Conservation (phyloP, 1,140 invertebrate genomes). For the Oedothorax gibbosus region DNA sequence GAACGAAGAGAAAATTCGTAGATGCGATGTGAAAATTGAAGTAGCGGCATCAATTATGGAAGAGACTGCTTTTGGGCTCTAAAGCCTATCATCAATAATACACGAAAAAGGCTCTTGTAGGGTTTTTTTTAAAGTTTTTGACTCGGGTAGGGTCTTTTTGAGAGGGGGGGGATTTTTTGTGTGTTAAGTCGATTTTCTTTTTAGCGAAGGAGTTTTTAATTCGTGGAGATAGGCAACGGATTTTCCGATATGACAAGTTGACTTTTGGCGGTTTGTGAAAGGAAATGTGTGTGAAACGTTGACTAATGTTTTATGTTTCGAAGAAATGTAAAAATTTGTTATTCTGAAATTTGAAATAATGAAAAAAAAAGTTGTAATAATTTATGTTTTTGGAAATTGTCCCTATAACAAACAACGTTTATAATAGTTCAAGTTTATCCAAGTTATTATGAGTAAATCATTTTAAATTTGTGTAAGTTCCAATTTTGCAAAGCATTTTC, state of each 20-base stretch:
- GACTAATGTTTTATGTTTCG: no score
- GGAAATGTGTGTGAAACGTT: no score
- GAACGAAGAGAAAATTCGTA: slow-evolving; percentile 29
- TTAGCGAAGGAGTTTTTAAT: slow-evolving; percentile 21
- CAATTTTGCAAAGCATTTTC: no score
- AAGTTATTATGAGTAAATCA: no score
- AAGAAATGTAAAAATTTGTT: no score
- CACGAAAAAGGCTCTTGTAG: slow-evolving; percentile 19
- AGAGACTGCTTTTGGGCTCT: slow-evolving; percentile 12
- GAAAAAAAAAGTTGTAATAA: no score
- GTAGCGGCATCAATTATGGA: slow-evolving; percentile 52
- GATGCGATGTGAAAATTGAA: slow-evolving; percentile 49
- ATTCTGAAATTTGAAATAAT: no score
- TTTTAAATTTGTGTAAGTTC: no score
- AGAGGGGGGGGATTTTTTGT: neutral
- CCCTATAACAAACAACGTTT: no score
- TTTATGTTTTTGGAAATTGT: no score
- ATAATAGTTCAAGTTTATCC: no score
- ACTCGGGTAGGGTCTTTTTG: neutral
- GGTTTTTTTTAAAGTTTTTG: slow-evolving; percentile 3
- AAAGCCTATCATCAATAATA: slow-evolving; percentile 49
- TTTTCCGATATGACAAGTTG: slow-evolving; percentile 36
- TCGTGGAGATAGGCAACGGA: slow-evolving; percentile 12
- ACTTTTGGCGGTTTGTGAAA: neutral
- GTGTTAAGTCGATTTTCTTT: neutral